Evolutionary conservation across 2,113 vertebrate species (phyloP).

Genomic region (Cephalopholis sonnerati): DNA sequence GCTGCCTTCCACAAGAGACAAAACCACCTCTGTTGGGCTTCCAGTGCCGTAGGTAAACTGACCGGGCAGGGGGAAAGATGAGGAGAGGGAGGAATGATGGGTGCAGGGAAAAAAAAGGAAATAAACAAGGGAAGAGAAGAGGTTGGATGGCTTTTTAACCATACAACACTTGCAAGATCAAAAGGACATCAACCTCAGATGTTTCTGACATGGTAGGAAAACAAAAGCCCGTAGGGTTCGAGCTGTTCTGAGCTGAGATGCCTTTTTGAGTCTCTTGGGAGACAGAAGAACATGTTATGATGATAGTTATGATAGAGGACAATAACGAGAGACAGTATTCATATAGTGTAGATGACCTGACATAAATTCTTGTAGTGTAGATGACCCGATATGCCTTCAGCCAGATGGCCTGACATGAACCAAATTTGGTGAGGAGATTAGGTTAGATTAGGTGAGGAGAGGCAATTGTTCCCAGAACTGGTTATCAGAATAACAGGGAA

Average conservation of each 20-base stretch:
- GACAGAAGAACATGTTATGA: conserved; percentile 23
- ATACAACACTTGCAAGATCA: conserved; percentile 58
- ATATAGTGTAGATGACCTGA: too few species aligned
- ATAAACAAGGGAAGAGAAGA: conserved; percentile 28
- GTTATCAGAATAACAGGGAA: too few species aligned
- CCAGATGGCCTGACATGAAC: too few species aligned
- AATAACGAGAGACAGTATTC: not conserved
- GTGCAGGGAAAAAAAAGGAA: conserved; percentile 25
- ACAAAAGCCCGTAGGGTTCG: conserved; percentile 11
- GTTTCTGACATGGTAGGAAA: conserved; percentile 43
- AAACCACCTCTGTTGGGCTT: conserved; percentile 55
- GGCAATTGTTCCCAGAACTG: too few species aligned
- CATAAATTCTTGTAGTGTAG: too few species aligned
- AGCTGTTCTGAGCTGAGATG: conserved; percentile 3
- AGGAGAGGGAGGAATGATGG: conserved; percentile 8
- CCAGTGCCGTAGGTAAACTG: conserved; percentile 59
- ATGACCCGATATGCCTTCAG: too few species aligned
- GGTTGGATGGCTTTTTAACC: conserved; percentile 28
- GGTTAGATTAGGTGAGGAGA: too few species aligned
- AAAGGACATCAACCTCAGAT: conserved; percentile 69
- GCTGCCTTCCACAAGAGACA: conserved; percentile 41
- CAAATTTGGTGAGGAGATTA: too few species aligned
- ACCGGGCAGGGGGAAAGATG: conserved; percentile 35
- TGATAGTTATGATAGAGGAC: not conserved
- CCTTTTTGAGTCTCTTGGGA: conserved; percentile 32